Evolutionary conservation across 2,888 invertebrate species (phyloP), one percentile per base, ranked within the genome.

Genomic region (Cephalotes varians): DNA sequence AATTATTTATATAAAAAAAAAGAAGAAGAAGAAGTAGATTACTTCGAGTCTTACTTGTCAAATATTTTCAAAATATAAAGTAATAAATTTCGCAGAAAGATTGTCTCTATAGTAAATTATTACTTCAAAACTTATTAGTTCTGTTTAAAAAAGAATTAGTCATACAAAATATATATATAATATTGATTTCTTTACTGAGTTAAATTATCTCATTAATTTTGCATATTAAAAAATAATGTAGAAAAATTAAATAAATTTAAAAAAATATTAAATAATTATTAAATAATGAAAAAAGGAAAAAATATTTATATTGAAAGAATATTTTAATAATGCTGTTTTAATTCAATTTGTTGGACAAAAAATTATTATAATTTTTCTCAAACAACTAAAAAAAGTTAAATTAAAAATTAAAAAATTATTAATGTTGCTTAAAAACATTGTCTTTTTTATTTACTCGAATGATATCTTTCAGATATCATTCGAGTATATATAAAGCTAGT

Each of bases 401-500:
- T n/a, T 18, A 34, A 28, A 12, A 56, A 40, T 51, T 10, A 12
- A 72, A 28, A 12, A 72, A 40, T 40, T 67, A 67, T 31, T 7
- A 31, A 47, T 25, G 7, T 54, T 51, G 9, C 1, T 37, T 21
- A 21, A 0, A 34, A 25, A 54, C 2, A n/a, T 71, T 15, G 40
- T 2, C 3, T n/a, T 51, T 69, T 69, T 18, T 2, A 12, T n/a
- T 2, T n/a, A n/a, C n/a, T n/a, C 18, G 25, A 44, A n/a, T n/a
- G n/a, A n/a, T n/a, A n/a, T n/a, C n/a, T 10, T 31, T 65, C 15
- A 56, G 5, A 58, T 72, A 56, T 58, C 56, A 56, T 31, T 40
- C 15, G 40, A 72, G 40, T 44, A 15, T 37, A n/a, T 12, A 7
- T 1, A 0, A 40, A 37, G 7, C 6, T 56, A 72, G 40, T 72